These are phyloP conservation scores for Tachina fera DNA, from an alignment of 2,888 invertebrate genomes.

Conservation along the genomic window DNA sequence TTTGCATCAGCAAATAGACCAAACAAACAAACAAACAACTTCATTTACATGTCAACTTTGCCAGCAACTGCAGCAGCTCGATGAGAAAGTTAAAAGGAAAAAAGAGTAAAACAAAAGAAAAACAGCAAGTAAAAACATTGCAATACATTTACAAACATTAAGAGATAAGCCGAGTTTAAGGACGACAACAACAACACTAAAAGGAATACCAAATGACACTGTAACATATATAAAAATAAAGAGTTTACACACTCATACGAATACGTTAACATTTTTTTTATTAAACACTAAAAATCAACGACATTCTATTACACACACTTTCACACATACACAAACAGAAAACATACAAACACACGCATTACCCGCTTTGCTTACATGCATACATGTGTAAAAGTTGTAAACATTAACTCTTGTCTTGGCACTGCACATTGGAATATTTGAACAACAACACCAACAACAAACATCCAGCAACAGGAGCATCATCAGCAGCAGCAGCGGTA, in stretches of 20 bases:
- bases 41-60: slow-evolving; percentile 23
- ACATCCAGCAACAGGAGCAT: slow-evolving; percentile 14
- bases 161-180: slow-evolving; percentile 62
- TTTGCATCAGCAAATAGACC: slow-evolving; percentile 23
- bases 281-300: slow-evolving; percentile 21
- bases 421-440: slow-evolving; percentile 14
- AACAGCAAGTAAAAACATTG: slow-evolving; percentile 50
- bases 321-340: background rate
- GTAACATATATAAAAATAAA: slow-evolving; percentile 37
- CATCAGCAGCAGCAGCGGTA: slow-evolving; percentile 11
- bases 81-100: slow-evolving; percentile 44
- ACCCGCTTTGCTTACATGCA: slow-evolving; percentile 4
- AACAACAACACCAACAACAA: slow-evolving; percentile 24
- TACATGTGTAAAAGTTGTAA: slow-evolving; percentile 42
- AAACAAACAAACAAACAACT: slow-evolving; percentile 2
- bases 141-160: slow-evolving; percentile 57
- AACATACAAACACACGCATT: background rate
- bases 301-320: slow-evolving; percentile 12
- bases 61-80: slow-evolving; percentile 33
- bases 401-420: slow-evolving; percentile 49
- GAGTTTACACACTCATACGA: slow-evolving; percentile 16
- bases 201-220: slow-evolving; percentile 38
- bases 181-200: slow-evolving; percentile 55
- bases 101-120: slow-evolving; percentile 30
- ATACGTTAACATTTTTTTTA: slow-evolving; percentile 38